phyloP scores from a whole-genome alignment of 30 jellyfish, hydroid and myxozoan species.

The Turritopsis rubra region DNA sequence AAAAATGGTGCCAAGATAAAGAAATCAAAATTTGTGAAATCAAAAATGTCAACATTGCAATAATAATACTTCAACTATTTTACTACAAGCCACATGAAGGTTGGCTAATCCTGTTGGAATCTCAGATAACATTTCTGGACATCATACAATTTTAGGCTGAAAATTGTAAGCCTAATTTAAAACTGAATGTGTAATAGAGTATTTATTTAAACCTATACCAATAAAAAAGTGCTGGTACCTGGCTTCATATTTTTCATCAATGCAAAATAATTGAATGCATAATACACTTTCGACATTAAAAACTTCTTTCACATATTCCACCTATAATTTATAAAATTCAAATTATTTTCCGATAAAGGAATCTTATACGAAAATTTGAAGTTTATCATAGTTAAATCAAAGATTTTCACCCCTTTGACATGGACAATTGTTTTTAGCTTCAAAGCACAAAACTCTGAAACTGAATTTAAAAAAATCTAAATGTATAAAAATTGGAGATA shows the following conservation, averaged over 20 bases:
- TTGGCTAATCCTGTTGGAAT: no score
- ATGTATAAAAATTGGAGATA: no score
- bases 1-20: no score
- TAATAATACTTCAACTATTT: not conserved
- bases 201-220: not conserved
- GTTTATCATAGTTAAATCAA: no score
- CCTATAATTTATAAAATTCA: slow-evolving; percentile 7
- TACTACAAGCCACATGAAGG: no score
- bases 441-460: no score
- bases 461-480: no score
- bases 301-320: slow-evolving; percentile 28
- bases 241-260: slow-evolving; percentile 83
- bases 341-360: not conserved
- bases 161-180: not conserved
- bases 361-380: no score
- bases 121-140: not conserved
- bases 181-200: not conserved
- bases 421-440: no score
- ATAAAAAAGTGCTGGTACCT: slow-evolving; percentile 32
- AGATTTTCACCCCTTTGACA: no score
- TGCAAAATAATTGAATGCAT: slow-evolving; percentile 67
- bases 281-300: slow-evolving; percentile 57
- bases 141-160: not conserved
- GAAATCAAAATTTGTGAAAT: no score
- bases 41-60: not conserved